Conservation (phyloP, 2,888 invertebrate species). For the Euphydryas editha region DNA sequence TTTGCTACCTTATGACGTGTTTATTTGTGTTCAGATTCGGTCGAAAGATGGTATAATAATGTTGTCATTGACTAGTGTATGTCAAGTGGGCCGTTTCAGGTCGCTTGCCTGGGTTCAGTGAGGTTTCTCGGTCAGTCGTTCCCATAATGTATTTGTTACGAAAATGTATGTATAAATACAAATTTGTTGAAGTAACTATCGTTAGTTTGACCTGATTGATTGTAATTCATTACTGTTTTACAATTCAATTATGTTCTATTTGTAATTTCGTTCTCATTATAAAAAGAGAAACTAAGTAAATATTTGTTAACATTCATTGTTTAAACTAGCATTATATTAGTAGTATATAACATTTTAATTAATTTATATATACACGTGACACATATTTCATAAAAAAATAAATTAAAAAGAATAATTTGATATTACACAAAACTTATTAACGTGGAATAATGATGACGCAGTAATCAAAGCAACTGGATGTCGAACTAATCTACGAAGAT, state of each 20-base stretch:
- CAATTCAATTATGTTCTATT: not conserved
- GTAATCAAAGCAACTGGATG: no score
- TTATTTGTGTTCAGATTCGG: conserved; percentile 15
- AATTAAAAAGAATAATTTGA: no score
- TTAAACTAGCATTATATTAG: no score
- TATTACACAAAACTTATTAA: no score
- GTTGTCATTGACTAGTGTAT: conserved; percentile 27
- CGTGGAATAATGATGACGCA: no score
- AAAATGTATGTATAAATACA: conserved; percentile 29
- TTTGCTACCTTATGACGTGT: not conserved
- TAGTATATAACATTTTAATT: no score
- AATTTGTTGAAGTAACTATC: conserved; percentile 22
- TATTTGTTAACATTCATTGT: no score
- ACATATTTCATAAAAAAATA: no score
- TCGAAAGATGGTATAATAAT: conserved; percentile 11
- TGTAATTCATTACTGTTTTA: not conserved
- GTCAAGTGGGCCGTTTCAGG: conserved; percentile 29
- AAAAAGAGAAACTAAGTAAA: not conserved
- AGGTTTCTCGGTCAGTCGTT: conserved; percentile 43
- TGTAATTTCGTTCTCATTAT: no score
- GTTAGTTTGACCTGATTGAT: conserved; percentile 8
- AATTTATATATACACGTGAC: no score
- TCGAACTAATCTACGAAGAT: no score
- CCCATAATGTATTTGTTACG: conserved; percentile 42
- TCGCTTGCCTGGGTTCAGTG: conserved; percentile 4